Evolutionary conservation across 2,113 vertebrate genomes (phyloP).

Genomic region (Sinocyclocheilus anophthalmus): DNA sequence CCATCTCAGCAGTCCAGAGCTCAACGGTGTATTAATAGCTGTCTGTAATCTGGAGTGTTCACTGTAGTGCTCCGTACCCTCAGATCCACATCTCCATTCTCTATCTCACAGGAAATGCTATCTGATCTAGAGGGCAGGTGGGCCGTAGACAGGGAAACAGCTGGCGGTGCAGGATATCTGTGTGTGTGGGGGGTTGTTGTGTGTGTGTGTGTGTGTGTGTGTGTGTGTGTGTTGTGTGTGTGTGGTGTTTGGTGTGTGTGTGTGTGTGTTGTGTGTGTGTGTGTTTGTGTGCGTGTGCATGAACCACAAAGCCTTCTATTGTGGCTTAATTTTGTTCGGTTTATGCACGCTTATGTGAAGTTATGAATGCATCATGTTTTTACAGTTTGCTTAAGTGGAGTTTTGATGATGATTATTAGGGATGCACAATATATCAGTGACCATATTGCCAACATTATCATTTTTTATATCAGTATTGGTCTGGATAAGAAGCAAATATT

Average conservation of each 20-base stretch:
- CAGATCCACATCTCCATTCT: constrained; percentile 24
- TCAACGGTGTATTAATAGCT: not conserved
- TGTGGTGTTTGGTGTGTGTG: constrained; percentile 51
- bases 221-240: not conserved
- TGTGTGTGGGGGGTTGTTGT: too few species aligned
- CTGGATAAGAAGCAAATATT: not conserved
- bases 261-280: constrained; percentile 39
- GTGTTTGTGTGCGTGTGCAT: constrained; percentile 34
- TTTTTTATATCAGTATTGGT: not conserved
- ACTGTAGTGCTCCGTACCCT: not conserved
- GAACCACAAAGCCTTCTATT: not conserved
- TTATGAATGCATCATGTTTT: constrained; percentile 5
- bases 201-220: constrained; percentile 36
- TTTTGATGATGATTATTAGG: not conserved
- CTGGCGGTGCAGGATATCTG: constrained; percentile 69
- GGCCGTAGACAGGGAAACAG: constrained; percentile 67
- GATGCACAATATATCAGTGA: constrained; percentile 18
- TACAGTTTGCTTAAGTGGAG: not conserved
- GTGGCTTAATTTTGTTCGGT: not conserved
- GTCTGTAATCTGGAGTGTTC: constrained; percentile 9
- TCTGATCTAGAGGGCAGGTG: constrained; percentile 49
- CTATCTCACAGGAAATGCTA: constrained; percentile 53
- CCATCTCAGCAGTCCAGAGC: not conserved
- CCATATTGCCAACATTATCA: not conserved
- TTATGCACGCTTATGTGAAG: not conserved